Evolutionary conservation across 2,113 vertebrate genomes (phyloP), one percentile per base, ranked within the genome.

Genomic region (Cryptotis parvus): DNA sequence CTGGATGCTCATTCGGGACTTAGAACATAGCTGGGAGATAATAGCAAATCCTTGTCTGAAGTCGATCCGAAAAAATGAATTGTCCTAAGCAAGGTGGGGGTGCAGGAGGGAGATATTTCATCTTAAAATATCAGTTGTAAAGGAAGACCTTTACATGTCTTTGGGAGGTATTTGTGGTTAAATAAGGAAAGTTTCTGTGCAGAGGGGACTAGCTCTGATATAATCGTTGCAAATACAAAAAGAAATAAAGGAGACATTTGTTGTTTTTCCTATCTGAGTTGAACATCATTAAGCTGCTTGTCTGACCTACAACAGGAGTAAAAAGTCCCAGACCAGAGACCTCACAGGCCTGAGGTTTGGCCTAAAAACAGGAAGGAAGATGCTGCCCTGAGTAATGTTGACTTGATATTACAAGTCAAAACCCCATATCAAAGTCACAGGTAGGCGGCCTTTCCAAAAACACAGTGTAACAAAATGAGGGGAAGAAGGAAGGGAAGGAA

Each of bases 11-110:
- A 45, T 87, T 89, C 35, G 63, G 29, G 49, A 83, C 63, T 89
- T n/a, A 27, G 0, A 8, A 31, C 11, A 65, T 4, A 66, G 73
- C 77, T 45, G 65, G 73, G 41, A 87, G 65, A 84, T 11, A 69
- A 68, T 9, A 89, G 87, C 84, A 91, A 89, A 89, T 87, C 80
- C 84, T 9, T 39, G 9, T 26, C 76, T n/a, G 61, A 84, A 92
- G 49, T 76, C 39, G 33, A 66, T 90, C 73, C 70, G 77, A 91
- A 81, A 81, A 92, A 92, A 89, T 83, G 65, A 91, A 70, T 61
- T 80, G 45, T 74, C 52, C 41, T 9, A 20, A 93, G 33, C 16
- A 58, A 9, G 26, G n/a, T 45, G 33, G 31, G n/a, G 12, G 22
- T 33, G 15, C 39, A 29, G 27, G 49, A 27, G 6, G 12, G 10